A percentile compares a stretch with the other conserved stretches of the same genome.
These are phyloP conservation scores for Limnothrissa miodon DNA, from an alignment of 2,113 vertebrate genomes.

Conservation along the genomic window DNA sequence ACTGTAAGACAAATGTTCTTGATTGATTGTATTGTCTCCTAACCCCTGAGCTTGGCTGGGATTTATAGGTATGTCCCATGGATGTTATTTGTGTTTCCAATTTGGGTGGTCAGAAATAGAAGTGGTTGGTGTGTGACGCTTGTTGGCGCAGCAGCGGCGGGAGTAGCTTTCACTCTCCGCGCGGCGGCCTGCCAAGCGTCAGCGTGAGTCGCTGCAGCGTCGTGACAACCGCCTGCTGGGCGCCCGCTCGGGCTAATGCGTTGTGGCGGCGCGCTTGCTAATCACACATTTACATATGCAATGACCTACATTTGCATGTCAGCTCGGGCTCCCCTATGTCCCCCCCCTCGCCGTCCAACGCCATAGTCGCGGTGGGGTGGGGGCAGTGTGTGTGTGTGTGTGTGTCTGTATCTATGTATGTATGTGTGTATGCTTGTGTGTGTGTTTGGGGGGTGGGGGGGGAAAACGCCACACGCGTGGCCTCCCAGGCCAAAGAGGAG, in stretches of 20 bases:
- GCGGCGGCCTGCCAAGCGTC: conserved; percentile 91
- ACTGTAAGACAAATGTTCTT: not conserved
- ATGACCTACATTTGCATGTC: conserved; percentile 99
- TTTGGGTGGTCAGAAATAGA: not conserved
- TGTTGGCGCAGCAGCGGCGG: conserved; percentile 42
- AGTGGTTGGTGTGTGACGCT: not conserved
- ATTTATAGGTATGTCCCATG: not conserved
- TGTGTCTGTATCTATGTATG: not conserved
- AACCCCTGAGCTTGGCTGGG: not conserved
- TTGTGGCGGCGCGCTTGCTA: conserved; percentile 97
- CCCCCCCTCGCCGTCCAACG: conserved; percentile 61
- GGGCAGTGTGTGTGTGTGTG: conserved; percentile 55
- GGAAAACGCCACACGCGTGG: not conserved
- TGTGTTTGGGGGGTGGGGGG: too few relatives aligned
- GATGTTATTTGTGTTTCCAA: not conserved
- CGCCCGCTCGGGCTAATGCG: conserved; percentile 97
- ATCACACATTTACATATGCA: conserved; percentile 99
- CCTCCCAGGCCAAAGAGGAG: conserved; percentile 58
- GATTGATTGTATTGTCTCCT: not conserved
- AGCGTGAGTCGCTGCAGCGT: conserved; percentile 88
- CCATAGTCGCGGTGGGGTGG: conserved; percentile 74
- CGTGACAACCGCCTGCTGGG: conserved; percentile 98
- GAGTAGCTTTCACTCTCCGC: conserved; percentile 79
- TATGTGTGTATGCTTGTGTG: not conserved
- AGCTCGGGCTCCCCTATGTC: conserved; percentile 88